Evolutionary conservation across 2,113 vertebrate genomes (phyloP), one percentile per base, ranked within the genome.

Genomic region (Suricata suricatta): DNA sequence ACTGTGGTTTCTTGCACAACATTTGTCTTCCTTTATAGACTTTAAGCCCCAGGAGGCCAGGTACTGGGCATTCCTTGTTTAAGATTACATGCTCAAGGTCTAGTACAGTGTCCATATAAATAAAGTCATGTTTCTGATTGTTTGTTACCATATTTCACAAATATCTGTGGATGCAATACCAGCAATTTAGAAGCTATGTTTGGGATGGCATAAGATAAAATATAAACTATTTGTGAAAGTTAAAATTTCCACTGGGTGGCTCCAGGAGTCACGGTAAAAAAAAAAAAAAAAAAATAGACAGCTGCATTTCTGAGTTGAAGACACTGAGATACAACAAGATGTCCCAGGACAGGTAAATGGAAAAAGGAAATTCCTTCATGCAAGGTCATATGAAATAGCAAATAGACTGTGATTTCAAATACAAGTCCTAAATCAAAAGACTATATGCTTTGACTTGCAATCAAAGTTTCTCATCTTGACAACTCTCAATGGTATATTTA

Each of bases 191-290:
- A 83, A 89, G 72, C 7, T 27, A 6, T 74, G 14, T 77, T 90
- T 91, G 41, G 79, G 19, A 84, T 47, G 1, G 10, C 41, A 35
- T 88, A 31, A 64, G 31, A 68, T 74, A 76, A 96, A 95, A 88
- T 60, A 91, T 25, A 93, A 72, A 85, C 29, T 86, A 54, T 93
- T 83, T 80, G 54, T 80, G 79, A 97, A 83, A 97, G 92, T 17
- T 74, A 74, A 66, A 84, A 77, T 77, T 81, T 88, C 79, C 74
- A 69, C 54, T 81, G 63, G 33, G 72, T 63, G 85, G 57, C 33
- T 93, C 41, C 41, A 66, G 25, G 81, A 33, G 71, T 25, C 8
- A 74, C 14, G 12, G 50, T 63, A 41, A 86, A 90, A 80, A 89
- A 44, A 47, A 89, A 92, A 79, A 83, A 52, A 57, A 68, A 90